Percentiles rank a stretch among this genome's conserved stretches.
Evolutionary conservation across 2,113 vertebrate genomes (phyloP).

Genomic region (Coregonus clupeaformis): DNA sequence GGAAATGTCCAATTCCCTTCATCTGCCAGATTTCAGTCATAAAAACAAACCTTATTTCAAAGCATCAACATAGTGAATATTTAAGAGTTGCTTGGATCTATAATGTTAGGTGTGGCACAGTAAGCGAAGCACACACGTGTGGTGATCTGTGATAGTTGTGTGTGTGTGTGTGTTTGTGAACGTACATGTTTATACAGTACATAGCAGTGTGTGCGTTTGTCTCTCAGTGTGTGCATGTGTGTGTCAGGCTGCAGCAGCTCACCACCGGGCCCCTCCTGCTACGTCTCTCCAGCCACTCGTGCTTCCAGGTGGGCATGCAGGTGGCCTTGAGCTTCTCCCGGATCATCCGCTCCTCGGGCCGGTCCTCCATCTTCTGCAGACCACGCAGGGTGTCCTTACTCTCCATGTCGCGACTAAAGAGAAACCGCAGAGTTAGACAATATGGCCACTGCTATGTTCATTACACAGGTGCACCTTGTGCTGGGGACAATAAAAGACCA

Average conservation of each 20-base stretch:
- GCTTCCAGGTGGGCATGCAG: slow-evolving; percentile 92
- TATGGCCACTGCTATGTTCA: too few species aligned
- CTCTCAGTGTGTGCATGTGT: slow-evolving; percentile 15
- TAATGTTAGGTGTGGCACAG: too few species aligned
- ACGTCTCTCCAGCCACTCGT: slow-evolving; percentile 87
- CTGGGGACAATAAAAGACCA: too few species aligned
- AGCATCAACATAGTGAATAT: not conserved
- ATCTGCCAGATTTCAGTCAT: too few species aligned
- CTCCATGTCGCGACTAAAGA: slow-evolving; percentile 84
- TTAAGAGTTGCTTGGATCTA: not conserved
- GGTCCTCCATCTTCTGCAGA: slow-evolving; percentile 90
- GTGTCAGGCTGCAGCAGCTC: slow-evolving; percentile 38
- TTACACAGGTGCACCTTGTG: too few species aligned
- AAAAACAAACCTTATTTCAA: too few species aligned
- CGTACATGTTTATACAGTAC: not conserved
- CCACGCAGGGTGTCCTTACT: slow-evolving; percentile 85
- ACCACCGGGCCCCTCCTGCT: slow-evolving; percentile 86
- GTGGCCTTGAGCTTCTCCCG: slow-evolving; percentile 89
- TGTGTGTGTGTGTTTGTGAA: not conserved
- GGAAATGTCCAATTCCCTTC: not conserved
- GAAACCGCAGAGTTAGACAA: slow-evolving; percentile 3
- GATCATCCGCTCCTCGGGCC: slow-evolving; percentile 89
- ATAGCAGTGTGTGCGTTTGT: slow-evolving; percentile 2
- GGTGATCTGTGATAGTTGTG: not conserved
- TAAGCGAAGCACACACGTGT: not conserved